A percentile compares a stretch with the other conserved stretches of the same genome.
Evolutionary conservation across 2,113 vertebrate species (phyloP).

Genomic region (Anolis sagrei): DNA sequence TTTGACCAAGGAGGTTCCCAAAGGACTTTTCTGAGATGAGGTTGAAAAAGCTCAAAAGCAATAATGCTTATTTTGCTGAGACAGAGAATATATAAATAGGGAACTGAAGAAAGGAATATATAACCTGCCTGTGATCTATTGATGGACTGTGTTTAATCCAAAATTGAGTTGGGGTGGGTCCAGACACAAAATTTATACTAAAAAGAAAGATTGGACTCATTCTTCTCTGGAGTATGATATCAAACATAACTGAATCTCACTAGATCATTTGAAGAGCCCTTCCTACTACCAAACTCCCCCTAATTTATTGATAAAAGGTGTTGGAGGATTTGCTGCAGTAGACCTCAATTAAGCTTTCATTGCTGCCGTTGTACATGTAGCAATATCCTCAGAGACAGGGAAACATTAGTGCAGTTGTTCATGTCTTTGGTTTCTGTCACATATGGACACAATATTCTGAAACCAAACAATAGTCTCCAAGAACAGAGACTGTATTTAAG

Average conservation of each 20-base stretch:
- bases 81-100: background rate
- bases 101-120: background rate
- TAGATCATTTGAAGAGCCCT: background rate
- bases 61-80: background rate
- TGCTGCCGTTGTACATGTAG: background rate
- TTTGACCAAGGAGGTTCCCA: constrained; percentile 23
- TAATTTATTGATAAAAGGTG: background rate
- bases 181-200: too few species aligned
- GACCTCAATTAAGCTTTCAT: background rate
- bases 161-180: background rate
- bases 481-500: background rate
- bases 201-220: background rate
- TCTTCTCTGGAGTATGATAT: background rate
- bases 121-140: background rate
- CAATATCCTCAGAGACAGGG: background rate
- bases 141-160: background rate
- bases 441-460: background rate
- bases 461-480: background rate
- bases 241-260: background rate
- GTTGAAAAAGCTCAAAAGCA: constrained; percentile 23
- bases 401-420: background rate
- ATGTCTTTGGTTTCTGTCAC: background rate
- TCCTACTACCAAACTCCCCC: background rate
- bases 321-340: background rate
- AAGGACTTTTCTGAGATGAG: constrained; percentile 15